phyloP scores from a whole-genome alignment of 23 tunicate genomes.

The Trididemnum clinides region DNA sequence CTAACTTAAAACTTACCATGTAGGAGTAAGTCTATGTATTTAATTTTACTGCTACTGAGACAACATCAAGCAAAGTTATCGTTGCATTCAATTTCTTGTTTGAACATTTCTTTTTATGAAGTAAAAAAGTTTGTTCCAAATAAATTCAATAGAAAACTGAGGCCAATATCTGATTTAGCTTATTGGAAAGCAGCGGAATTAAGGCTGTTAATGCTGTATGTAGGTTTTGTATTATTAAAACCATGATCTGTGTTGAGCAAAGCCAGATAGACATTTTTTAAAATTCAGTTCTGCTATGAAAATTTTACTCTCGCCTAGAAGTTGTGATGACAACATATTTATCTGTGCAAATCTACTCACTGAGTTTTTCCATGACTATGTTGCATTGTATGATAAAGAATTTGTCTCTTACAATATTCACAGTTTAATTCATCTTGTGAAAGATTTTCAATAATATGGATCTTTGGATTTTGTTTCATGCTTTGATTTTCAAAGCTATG shows the following conservation, averaged over 20 bases:
- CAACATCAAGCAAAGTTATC: background rate
- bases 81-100: background rate
- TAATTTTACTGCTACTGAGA: no score
- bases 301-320: background rate
- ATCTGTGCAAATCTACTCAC: slow-evolving; percentile 7
- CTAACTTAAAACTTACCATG: no score
- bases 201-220: slow-evolving; percentile 38
- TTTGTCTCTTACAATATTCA: slow-evolving; percentile 37
- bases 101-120: background rate
- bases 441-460: slow-evolving; percentile 27
- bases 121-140: slow-evolving; percentile 10
- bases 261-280: slow-evolving; percentile 18
- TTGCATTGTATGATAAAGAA: slow-evolving; percentile 11
- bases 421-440: slow-evolving; percentile 19
- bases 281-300: slow-evolving; percentile 34
- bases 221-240: slow-evolving; percentile 22
- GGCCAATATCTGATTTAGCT: slow-evolving; percentile 26
- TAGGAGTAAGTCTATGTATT: no score
- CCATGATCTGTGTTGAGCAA: background rate
- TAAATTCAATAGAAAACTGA: slow-evolving; percentile 42
- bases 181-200: slow-evolving; percentile 55
- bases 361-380: slow-evolving; percentile 23
- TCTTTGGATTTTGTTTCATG: slow-evolving; percentile 12
- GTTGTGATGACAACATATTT: background rate
- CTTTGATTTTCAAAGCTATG: slow-evolving; percentile 40